Evolutionary conservation across 1,140 invertebrate genomes (phyloP).

Genomic region (Caerostris darwini): DNA sequence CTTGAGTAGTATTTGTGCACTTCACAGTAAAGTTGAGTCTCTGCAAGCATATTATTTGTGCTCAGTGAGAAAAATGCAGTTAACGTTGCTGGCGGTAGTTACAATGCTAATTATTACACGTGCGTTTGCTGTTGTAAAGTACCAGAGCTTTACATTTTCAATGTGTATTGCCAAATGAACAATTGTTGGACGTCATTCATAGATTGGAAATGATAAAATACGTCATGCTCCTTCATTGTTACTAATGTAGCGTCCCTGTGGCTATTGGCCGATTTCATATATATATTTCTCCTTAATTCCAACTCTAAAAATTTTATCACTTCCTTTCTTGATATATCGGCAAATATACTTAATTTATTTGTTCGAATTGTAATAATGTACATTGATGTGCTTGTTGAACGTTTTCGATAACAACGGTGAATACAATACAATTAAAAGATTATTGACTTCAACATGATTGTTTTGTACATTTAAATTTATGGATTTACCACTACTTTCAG

Average conservation of each 20-base stretch:
- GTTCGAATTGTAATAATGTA: constrained; percentile 80
- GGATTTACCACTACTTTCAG: constrained; percentile 50
- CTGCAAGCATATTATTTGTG: neutral
- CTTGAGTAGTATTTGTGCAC: constrained; percentile 69
- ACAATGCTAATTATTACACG: constrained; percentile 37
- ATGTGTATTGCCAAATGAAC: constrained; percentile 79
- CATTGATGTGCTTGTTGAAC: constrained; percentile 81
- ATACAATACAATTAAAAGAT: neutral
- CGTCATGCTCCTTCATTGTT: constrained; percentile 79
- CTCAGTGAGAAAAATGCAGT: neutral
- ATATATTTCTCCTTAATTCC: too few species aligned
- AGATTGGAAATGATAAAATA: constrained; percentile 78
- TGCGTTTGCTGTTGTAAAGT: constrained; percentile 78
- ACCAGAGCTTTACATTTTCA: too few species aligned
- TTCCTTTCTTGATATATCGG: constrained; percentile 81
- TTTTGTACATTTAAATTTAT: constrained; percentile 9
- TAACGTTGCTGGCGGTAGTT: neutral
- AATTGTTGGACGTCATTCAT: constrained; percentile 78
- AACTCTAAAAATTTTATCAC: neutral
- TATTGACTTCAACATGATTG: constrained; percentile 73
- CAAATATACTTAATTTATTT: constrained; percentile 80
- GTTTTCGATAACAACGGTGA: constrained; percentile 36
- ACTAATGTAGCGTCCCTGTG: constrained; percentile 79
- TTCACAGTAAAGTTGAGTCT: constrained; percentile 73
- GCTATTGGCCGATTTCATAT: constrained; percentile 12